These are phyloP conservation scores for Helarctos malayanus DNA, from an alignment of 2,797 vertebrate species.

Conservation along the genomic window DNA sequence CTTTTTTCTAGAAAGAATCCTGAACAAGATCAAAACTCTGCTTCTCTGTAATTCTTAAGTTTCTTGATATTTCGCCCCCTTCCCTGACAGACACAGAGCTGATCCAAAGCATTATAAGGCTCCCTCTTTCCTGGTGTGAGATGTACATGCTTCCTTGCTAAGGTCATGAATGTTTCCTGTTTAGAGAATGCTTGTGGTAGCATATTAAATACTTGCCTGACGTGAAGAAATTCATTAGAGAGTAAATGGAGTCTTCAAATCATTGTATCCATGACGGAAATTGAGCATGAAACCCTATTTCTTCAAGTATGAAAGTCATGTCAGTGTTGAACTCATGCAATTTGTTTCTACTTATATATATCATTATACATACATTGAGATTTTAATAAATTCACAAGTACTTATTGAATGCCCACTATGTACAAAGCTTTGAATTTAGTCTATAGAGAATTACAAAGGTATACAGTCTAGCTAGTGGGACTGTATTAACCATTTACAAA, in stretches of 20 bases:
- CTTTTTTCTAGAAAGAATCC: neutral
- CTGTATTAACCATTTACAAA: neutral
- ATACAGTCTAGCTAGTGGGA: neutral
- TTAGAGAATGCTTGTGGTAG: conserved; percentile 9
- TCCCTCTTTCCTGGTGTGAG: neutral
- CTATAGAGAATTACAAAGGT: neutral
- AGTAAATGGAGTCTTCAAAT: neutral
- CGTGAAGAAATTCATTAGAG: conserved; percentile 8
- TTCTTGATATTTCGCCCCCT: neutral
- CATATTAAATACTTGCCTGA: conserved; percentile 20
- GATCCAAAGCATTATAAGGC: neutral
- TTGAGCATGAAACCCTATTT: conserved; percentile 32
- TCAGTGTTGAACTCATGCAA: neutral
- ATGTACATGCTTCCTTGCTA: neutral
- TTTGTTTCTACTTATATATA: neutral
- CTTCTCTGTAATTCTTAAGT: neutral
- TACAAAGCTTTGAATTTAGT: neutral
- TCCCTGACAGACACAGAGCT: neutral
- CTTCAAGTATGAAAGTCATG: neutral
- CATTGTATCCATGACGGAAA: neutral
- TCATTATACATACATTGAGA: neutral
- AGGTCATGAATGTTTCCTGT: neutral
- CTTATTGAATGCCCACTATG: neutral
- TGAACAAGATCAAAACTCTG: neutral
- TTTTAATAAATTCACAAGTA: conserved; percentile 1